Conservation (phyloP, 2,888 invertebrate genomes). For the Tenthredo mesomela region DNA sequence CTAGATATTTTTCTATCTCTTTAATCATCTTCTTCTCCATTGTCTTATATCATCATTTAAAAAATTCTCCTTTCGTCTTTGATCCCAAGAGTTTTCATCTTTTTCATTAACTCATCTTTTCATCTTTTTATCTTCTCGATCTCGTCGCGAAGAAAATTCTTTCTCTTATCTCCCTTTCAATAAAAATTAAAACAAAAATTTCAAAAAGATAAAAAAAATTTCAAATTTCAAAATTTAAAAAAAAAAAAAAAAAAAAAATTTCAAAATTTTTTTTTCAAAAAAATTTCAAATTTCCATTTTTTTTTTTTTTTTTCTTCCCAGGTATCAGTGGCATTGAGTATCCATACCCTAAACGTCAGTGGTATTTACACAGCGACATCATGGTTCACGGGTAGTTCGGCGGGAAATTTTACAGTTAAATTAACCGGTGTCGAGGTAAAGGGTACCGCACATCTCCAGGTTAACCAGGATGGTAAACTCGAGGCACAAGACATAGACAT, state of each 20-base stretch:
- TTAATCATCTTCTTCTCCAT: not conserved
- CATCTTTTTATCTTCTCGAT: not conserved
- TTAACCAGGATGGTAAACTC: slow-evolving; percentile 87
- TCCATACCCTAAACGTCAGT: slow-evolving; percentile 85
- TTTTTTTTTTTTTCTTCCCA: slow-evolving; percentile 74
- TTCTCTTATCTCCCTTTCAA: not conserved
- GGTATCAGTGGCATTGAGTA: slow-evolving; percentile 86
- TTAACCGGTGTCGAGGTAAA: slow-evolving; percentile 85
- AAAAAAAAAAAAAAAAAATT: too few relatives aligned
- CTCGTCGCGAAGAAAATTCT: not conserved
- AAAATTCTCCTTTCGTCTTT: not conserved
- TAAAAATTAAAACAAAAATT: not conserved
- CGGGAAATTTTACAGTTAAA: slow-evolving; percentile 89
- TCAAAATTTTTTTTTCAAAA: too few relatives aligned
- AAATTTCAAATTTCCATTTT: not conserved
- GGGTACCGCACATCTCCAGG: slow-evolving; percentile 85
- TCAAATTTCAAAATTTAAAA: too few relatives aligned
- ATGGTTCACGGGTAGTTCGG: slow-evolving; percentile 83
- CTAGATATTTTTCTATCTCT: not conserved
- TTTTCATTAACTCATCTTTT: not conserved
- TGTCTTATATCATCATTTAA: not conserved
- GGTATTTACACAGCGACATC: slow-evolving; percentile 89
- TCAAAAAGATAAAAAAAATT: too few relatives aligned
- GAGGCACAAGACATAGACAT: slow-evolving; percentile 89
- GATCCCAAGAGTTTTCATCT: not conserved